These are phyloP conservation scores for Caenorhabditis uteleia DNA, from an alignment of 2,888 invertebrate genomes.

Conservation along the genomic window DNA sequence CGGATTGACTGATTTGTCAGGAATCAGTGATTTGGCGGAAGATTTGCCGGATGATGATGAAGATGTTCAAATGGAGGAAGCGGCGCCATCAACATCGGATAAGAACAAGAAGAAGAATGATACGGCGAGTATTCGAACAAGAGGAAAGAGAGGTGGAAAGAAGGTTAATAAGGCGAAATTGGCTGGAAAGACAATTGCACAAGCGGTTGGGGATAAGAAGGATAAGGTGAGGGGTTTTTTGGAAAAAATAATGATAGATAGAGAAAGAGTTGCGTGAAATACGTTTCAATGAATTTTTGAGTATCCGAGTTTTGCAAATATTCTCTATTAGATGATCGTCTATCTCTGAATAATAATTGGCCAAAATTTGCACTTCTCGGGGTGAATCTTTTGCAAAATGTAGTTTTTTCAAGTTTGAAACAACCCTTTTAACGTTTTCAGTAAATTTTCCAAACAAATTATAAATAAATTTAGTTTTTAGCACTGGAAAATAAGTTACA, in stretches of 20 bases:
- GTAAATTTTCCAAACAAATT: too few relatives aligned
- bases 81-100: slow-evolving; percentile 9
- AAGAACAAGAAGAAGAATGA: slow-evolving; percentile 18
- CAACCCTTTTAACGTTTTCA: too few relatives aligned
- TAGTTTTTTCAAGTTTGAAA: too few relatives aligned
- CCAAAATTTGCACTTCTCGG: too few relatives aligned
- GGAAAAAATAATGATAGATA: too few relatives aligned
- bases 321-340: too few relatives aligned
- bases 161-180: slow-evolving; percentile 53
- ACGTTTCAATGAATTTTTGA: not conserved
- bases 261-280: not conserved
- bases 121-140: slow-evolving; percentile 18
- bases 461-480: too few relatives aligned
- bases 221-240: slow-evolving; percentile 15
- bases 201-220: slow-evolving; percentile 34
- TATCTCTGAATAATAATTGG: too few relatives aligned
- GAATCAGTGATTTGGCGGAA: slow-evolving; percentile 62
- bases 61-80: not conserved
- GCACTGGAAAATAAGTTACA: too few relatives aligned
- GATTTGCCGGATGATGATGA: slow-evolving; percentile 40
- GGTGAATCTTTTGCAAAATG: too few relatives aligned
- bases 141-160: slow-evolving; percentile 58
- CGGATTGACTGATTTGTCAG: slow-evolving; percentile 64
- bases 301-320: not conserved
- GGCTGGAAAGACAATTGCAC: slow-evolving; percentile 39